A percentile compares a stretch with the other conserved stretches of the same genome.
These are phyloP conservation scores for Callocephalon fimbriatum DNA, from an alignment of 2,113 vertebrate genomes.

Conservation along the genomic window DNA sequence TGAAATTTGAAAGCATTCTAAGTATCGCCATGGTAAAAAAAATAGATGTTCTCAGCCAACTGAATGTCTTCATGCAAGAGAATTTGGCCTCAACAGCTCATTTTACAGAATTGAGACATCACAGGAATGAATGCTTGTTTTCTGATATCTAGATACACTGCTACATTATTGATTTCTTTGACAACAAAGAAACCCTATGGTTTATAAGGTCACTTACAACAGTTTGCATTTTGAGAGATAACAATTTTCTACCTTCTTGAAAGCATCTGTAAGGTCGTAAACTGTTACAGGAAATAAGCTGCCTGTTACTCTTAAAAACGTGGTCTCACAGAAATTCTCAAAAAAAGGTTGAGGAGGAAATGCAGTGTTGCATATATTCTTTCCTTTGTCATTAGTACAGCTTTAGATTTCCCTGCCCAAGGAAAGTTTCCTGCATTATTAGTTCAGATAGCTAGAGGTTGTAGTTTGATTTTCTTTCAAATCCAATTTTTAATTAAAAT, in stretches of 20 bases:
- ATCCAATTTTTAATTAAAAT: constrained; percentile 42
- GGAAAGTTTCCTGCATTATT: constrained; percentile 1
- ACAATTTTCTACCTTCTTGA: constrained; percentile 16
- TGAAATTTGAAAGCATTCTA: not conserved
- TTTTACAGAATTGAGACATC: not conserved
- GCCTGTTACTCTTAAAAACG: not conserved
- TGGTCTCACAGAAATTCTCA: not conserved
- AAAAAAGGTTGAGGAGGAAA: not conserved
- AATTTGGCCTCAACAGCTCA: not conserved
- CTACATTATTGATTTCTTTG: constrained; percentile 20
- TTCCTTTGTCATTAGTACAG: not conserved
- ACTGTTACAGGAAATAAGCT: constrained; percentile 6
- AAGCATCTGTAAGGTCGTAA: not conserved
- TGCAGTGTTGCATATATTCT: not conserved
- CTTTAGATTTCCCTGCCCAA: not conserved
- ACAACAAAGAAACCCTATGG: constrained; percentile 1
- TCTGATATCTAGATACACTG: not conserved
- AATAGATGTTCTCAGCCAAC: not conserved
- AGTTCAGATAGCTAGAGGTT: not conserved
- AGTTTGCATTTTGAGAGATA: not conserved
- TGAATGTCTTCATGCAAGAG: not conserved
- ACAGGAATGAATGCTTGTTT: not conserved
- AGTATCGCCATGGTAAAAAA: not conserved
- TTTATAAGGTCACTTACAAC: constrained; percentile 12
- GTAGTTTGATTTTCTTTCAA: constrained; percentile 22